phyloP scores from a whole-genome alignment of 2,113 vertebrate species.

The Platichthys stellatus region DNA sequence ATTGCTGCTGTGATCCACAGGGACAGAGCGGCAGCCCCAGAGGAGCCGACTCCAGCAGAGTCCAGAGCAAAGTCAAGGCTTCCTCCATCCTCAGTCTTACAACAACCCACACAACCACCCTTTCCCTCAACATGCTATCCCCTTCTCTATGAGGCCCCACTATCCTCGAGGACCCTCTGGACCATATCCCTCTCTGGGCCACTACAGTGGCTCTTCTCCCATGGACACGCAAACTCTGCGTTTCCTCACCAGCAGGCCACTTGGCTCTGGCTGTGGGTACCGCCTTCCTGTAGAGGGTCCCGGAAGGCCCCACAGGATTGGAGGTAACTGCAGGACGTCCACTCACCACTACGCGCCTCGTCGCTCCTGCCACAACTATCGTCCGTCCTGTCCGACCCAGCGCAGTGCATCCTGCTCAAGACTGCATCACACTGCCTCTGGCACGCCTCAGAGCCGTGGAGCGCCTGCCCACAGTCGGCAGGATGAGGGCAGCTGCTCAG shows the following conservation, averaged over 20 bases:
- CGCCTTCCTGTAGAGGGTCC: slow-evolving; percentile 68
- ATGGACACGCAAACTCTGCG: slow-evolving; percentile 82
- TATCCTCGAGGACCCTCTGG: slow-evolving; percentile 81
- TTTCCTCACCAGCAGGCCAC: slow-evolving; percentile 82
- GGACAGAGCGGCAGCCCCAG: slow-evolving; percentile 78
- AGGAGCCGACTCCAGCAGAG: slow-evolving; percentile 74
- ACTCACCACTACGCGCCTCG: slow-evolving; percentile 74
- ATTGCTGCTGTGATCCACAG: slow-evolving; percentile 50
- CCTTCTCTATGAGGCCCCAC: slow-evolving; percentile 82
- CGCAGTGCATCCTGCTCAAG: slow-evolving; percentile 73
- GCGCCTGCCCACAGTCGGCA: slow-evolving; percentile 75
- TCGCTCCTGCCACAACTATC: slow-evolving; percentile 80
- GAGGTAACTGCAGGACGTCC: slow-evolving; percentile 70
- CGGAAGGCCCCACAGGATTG: slow-evolving; percentile 76
- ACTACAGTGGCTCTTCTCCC: slow-evolving; percentile 85
- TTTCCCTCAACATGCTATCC: slow-evolving; percentile 80
- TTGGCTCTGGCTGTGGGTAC: slow-evolving; percentile 77
- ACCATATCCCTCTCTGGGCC: slow-evolving; percentile 80
- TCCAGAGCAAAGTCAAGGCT: slow-evolving; percentile 84
- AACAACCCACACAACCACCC: slow-evolving; percentile 86
- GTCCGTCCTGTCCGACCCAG: slow-evolving; percentile 74
- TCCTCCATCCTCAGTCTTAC: slow-evolving; percentile 88
- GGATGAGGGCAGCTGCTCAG: slow-evolving; percentile 90
- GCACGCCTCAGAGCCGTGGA: slow-evolving; percentile 41
- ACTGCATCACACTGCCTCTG: slow-evolving; percentile 74